Evolutionary conservation across 2,888 invertebrate genomes (phyloP), one percentile per base, ranked within the genome.

Genomic region (Trypoxylon attenuatum): DNA sequence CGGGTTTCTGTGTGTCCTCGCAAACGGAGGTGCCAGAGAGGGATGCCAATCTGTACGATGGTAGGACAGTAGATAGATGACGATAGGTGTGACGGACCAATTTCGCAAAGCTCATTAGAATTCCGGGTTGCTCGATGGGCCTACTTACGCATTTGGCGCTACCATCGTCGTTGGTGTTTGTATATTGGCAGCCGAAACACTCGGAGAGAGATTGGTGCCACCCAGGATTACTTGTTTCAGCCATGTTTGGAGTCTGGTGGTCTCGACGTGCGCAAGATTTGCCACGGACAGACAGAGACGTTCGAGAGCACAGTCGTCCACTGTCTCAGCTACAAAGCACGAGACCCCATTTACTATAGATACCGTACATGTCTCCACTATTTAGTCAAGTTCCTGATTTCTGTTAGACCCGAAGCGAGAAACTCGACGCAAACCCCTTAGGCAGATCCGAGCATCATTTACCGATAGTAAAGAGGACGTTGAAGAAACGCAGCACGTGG

Each of bases 401-500:
- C 5, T 25, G 25, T 25, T 8, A 5, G 25, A 5, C 25, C 25
- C 25, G 25, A 25, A 8, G 33, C 33, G 33, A 3, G 33, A 33
- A 13, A 33, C 1, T 33, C 33, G 33, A n/a, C n/a, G 33, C n/a
- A 13, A 10, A 13, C 3, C 4, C 33, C 5, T 1, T 4, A 33
- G 0, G 4, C 8, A 0, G 8, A 3, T 8, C n/a, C 5, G 2
- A 29, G 2, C 23, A 25, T 23, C 22, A 16, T 63, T 92, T 91
- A 5, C 91, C 90, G 46, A 89, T 87, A 83, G 90, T 91, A 78
- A 93, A 93, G 2, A 95, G 87, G 81, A 91, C 92, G 78, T 93
- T 94, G 83, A 94, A 93, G 83, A 95, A 94, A 79, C 92, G 94
- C 65, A 97, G 89, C 39, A 96, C 93, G 79, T 92, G 90, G 19